Conservation (phyloP, 2,113 vertebrate genomes). For the Platichthys flesus region DNA sequence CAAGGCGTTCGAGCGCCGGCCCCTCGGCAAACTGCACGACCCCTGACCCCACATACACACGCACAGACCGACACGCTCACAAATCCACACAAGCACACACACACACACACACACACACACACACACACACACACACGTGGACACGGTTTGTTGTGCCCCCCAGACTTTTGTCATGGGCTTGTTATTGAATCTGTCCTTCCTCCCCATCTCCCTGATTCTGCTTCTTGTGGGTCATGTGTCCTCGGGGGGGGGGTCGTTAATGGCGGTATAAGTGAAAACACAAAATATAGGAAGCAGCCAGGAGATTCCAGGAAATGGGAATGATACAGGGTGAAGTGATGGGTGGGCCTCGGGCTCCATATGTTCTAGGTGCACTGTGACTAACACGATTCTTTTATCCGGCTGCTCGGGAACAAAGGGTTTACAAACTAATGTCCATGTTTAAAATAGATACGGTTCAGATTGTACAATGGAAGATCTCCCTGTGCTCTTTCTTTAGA, state of each 20-base stretch:
- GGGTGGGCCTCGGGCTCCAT: slow-evolving; percentile 40
- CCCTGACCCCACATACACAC: neutral
- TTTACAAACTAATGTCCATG: slow-evolving; percentile 3
- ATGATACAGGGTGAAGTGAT: slow-evolving; percentile 62
- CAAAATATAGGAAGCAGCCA: slow-evolving; percentile 66
- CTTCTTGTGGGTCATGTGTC: slow-evolving; percentile 67
- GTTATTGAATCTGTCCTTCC: slow-evolving; percentile 70
- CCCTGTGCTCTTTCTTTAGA: neutral
- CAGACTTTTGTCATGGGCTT: slow-evolving; percentile 58
- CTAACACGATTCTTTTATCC: slow-evolving; percentile 43
- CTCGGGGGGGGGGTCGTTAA: slow-evolving; percentile 65
- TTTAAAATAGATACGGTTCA: neutral
- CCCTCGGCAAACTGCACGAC: neutral
- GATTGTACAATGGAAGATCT: neutral
- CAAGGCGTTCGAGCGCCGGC: neutral
- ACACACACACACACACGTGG: neutral
- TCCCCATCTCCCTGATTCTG: slow-evolving; percentile 51
- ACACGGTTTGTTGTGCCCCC: slow-evolving; percentile 29
- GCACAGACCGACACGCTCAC: neutral
- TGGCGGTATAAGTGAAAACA: slow-evolving; percentile 77
- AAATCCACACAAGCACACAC: slow-evolving; percentile 10
- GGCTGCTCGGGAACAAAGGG: slow-evolving; percentile 27
- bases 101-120: slow-evolving; percentile 4
- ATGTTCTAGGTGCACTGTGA: slow-evolving; percentile 66
- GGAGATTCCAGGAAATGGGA: slow-evolving; percentile 78